phyloP scores from a whole-genome alignment of 2,797 vertebrate genomes.

The Leuciscus waleckii region DNA sequence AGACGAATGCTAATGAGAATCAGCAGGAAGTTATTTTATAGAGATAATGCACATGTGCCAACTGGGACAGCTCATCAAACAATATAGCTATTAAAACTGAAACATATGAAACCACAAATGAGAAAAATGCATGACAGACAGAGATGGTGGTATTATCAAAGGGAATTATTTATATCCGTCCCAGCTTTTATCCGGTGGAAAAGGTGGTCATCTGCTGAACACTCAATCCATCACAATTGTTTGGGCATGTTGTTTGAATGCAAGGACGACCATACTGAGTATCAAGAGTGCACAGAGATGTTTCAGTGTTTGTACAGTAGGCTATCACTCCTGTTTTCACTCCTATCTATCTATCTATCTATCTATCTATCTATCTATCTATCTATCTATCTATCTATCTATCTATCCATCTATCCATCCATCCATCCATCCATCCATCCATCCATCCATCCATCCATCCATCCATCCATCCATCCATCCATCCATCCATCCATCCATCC shows the following conservation, averaged over 20 bases:
- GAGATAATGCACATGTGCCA: slow-evolving; percentile 27
- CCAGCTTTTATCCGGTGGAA: slow-evolving; percentile 61
- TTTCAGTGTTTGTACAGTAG: neutral
- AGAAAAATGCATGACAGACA: slow-evolving; percentile 40
- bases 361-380: too few relatives aligned
- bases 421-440: too few relatives aligned
- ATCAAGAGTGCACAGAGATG: neutral
- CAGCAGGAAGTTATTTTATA: slow-evolving; percentile 25
- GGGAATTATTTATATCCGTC: slow-evolving; percentile 62
- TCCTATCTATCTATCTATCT: too few relatives aligned
- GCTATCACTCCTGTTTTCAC: neutral
- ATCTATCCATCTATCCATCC: too few relatives aligned
- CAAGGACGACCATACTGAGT: neutral
- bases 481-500: too few relatives aligned
- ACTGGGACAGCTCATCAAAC: slow-evolving; percentile 51
- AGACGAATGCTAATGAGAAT: slow-evolving; percentile 22
- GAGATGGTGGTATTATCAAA: slow-evolving; percentile 55
- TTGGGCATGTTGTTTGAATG: slow-evolving; percentile 1
- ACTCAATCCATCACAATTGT: slow-evolving; percentile 31
- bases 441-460: too few relatives aligned
- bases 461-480: fast-evolving
- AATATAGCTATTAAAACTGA: slow-evolving; percentile 33
- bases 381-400: too few relatives aligned
- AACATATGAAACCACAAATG: slow-evolving; percentile 47
- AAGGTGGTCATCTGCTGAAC: slow-evolving; percentile 57